Evolutionary conservation across 2,113 vertebrate genomes (phyloP).

Genomic region (Atherinomorus stipes): DNA sequence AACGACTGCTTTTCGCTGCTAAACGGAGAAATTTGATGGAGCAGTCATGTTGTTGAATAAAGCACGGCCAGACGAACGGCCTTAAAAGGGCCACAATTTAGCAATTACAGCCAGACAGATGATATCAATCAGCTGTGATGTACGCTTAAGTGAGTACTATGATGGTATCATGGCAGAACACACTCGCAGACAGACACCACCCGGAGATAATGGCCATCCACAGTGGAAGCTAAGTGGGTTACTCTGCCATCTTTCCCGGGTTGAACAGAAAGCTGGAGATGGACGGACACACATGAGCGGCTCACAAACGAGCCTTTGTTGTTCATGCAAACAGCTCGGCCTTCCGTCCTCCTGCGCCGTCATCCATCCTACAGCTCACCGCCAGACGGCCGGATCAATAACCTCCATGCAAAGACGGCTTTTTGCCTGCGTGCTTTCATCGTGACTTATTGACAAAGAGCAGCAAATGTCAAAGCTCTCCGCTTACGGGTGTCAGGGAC

Average conservation of each 20-base stretch:
- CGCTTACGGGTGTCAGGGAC: conserved; percentile 63
- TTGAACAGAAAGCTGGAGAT: conserved; percentile 43
- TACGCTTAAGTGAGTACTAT: conserved; percentile 62
- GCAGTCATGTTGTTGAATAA: conserved; percentile 32
- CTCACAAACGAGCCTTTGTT: conserved; percentile 48
- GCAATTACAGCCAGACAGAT: conserved; percentile 56
- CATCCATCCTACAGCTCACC: conserved; percentile 64
- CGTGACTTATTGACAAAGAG: conserved; percentile 77
- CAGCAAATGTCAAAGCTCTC: conserved; percentile 78
- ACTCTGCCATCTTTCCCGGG: conserved; percentile 51
- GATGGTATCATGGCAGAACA: conserved; percentile 64
- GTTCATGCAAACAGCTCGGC: conserved; percentile 51
- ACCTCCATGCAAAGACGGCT: conserved; percentile 57
- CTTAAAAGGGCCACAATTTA: conserved; percentile 62
- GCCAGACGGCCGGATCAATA: conserved; percentile 71
- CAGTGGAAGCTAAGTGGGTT: conserved; percentile 72
- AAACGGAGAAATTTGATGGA: conserved; percentile 39
- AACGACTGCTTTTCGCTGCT: conserved; percentile 21
- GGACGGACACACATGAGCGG: conserved; percentile 38
- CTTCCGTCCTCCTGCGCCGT: conserved; percentile 50
- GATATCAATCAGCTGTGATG: conserved; percentile 65
- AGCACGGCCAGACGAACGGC: conserved; percentile 31
- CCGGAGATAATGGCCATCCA: conserved; percentile 70
- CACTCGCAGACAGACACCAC: conserved; percentile 56
- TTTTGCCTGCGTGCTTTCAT: conserved; percentile 54